Conservation (phyloP, 2,113 vertebrate species). For the Bettongia penicillata region DNA sequence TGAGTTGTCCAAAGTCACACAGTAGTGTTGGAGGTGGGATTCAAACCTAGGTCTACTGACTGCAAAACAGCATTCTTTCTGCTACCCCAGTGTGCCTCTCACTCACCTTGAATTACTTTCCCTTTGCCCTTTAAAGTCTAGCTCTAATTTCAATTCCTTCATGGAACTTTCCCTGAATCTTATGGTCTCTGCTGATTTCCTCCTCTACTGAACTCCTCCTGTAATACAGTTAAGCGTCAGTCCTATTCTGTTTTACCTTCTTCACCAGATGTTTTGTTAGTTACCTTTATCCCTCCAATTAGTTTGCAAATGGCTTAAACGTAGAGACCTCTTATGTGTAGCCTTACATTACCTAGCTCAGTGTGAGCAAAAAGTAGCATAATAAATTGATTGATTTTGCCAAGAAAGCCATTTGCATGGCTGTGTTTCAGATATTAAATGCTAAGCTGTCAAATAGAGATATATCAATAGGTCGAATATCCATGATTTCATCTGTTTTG, state of each 20-base stretch:
- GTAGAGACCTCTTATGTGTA: not conserved
- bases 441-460: not conserved
- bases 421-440: not conserved
- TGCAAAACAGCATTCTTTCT: too few species aligned
- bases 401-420: not conserved
- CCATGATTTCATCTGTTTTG: not conserved
- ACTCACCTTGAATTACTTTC: not conserved
- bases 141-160: not conserved
- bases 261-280: not conserved
- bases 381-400: not conserved
- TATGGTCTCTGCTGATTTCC: not conserved
- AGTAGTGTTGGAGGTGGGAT: not conserved
- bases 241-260: slow-evolving; percentile 21
- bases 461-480: not conserved
- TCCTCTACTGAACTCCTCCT: not conserved
- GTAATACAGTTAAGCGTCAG: not conserved
- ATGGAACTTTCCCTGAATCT: not conserved
- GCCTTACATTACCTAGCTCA: not conserved
- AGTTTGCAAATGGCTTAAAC: slow-evolving; percentile 18
- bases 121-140: not conserved
- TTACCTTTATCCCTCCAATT: not conserved
- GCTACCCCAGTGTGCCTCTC: not conserved
- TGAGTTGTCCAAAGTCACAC: not conserved
- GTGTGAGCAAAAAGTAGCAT: not conserved
- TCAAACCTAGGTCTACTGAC: not conserved